Base-by-base conservation (phyloP, 1,140 invertebrate genomes). In the Bombus affinis region DNA sequence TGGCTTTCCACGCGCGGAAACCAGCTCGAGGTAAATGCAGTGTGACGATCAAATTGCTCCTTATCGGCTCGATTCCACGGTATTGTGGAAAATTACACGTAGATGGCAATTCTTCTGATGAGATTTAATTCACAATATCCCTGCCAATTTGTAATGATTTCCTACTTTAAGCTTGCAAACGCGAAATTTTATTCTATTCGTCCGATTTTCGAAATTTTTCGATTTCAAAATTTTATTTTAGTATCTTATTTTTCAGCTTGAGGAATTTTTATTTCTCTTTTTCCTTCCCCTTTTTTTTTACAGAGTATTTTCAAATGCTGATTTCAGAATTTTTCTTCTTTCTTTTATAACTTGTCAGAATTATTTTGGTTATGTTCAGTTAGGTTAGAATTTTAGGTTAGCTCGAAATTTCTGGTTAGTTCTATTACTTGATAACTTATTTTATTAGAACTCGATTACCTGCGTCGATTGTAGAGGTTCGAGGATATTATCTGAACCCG, bases 1-100 rank as follows among this genome's bases (percentile, higher is more conserved):
- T 78, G 59, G 59, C 76, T 78, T 44, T 78, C 22, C 39, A 65
- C 39, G 76, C 59, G 39, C 76, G 59, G n/a, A 66, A 78, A 65
- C 15, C 18, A n/a, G 59, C 35, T 25, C 76, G 59, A 66, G 22
- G 37, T 78, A 66, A 78, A 78, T 66, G 39, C 76, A 44, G 59
- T 44, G 76, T 66, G 59, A 65, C 59, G 76, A 78, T 78, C 62
- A 66, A 78, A 78, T 66, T 78, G 57, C 37, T 65, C 59, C 59
- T 78, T 78, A 78, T 78, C 76, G 39, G 28, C 59, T 44, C n/a
- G 37, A 32, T 78, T 37, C 15, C 42, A 44, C 42, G 39, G 28
- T 72, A 28, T 72, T 73, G 42, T 47, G 71, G 71, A 73, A 73
- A 73, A 47, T 73, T 47, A 62, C 59, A 35, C 59, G 39, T 9